Conservation (phyloP, 1,140 invertebrate species). For the Lucilia sericata region DNA sequence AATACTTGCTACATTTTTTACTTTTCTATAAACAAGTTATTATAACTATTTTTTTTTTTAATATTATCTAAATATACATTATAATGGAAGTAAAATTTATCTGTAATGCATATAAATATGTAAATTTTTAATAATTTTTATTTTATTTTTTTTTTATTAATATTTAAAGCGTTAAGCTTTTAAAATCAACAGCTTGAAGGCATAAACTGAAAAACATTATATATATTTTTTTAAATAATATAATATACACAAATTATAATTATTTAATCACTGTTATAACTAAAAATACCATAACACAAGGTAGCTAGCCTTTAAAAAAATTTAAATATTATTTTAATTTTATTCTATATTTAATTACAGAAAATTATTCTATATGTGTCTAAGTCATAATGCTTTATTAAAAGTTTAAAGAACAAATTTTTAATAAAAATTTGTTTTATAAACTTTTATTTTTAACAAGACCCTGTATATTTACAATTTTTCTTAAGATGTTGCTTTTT, state of each 20-base stretch:
- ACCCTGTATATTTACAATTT: neutral
- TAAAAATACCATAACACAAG: neutral
- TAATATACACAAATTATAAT: neutral
- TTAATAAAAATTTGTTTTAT: no score
- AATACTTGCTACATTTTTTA: no score
- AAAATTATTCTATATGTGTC: neutral
- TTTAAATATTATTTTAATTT: neutral
- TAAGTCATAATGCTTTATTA: no score
- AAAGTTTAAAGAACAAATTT: no score
- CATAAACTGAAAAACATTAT: neutral
- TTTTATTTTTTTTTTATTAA: no score
- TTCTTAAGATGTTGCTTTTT: neutral
- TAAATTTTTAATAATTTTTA: neutral
- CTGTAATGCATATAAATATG: neutral
- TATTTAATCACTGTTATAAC: neutral
- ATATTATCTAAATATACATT: slow-evolving; percentile 1
- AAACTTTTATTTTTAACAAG: no score
- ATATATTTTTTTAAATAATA: neutral
- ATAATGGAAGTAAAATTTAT: slow-evolving; percentile 2
- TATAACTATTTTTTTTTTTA: no score
- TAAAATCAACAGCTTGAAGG: neutral
- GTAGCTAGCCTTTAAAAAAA: neutral
- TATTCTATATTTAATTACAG: slow-evolving; percentile 6
- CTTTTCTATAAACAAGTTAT: no score
- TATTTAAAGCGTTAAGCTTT: neutral